phyloP scores from a whole-genome alignment of 2,113 vertebrate species.

The Poeciliopsis occidentalis region DNA sequence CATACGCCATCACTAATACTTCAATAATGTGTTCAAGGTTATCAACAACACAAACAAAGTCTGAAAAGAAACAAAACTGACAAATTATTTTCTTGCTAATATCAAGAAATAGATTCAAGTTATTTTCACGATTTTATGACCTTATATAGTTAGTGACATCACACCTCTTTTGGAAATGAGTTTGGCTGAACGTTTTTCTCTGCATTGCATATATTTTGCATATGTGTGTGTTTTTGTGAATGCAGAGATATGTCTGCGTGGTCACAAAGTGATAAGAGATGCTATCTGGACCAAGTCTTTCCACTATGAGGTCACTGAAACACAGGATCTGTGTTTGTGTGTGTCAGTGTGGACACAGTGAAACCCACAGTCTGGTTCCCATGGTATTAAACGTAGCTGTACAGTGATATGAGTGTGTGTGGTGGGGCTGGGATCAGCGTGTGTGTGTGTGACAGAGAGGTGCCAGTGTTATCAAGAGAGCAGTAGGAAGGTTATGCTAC shows the following conservation, averaged over 20 bases:
- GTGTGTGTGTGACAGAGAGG: slow-evolving; percentile 74
- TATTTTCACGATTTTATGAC: neutral
- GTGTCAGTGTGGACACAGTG: slow-evolving; percentile 77
- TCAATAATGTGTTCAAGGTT: too few relatives aligned
- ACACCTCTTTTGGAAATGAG: too few relatives aligned
- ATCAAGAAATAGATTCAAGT: neutral
- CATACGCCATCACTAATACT: too few relatives aligned
- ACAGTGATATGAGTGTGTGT: slow-evolving; percentile 28
- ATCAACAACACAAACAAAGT: too few relatives aligned
- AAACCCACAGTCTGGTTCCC: slow-evolving; percentile 77
- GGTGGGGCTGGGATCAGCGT: slow-evolving; percentile 50
- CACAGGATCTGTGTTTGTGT: slow-evolving; percentile 24
- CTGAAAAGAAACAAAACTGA: too few relatives aligned
- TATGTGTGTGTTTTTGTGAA: neutral
- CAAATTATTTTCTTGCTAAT: neutral
- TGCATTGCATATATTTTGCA: too few relatives aligned
- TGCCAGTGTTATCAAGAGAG: slow-evolving; percentile 96
- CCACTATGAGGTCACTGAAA: slow-evolving; percentile 71
- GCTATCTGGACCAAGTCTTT: slow-evolving; percentile 66
- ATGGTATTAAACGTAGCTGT: slow-evolving; percentile 39
- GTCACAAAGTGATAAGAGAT: slow-evolving; percentile 52
- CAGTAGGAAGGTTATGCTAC: slow-evolving; percentile 91
- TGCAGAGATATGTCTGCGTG: slow-evolving; percentile 24
- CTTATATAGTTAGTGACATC: neutral
- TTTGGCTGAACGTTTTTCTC: too few relatives aligned